These are phyloP conservation scores for Carapus acus DNA, from an alignment of 2,797 vertebrate genomes.

Conservation along the genomic window DNA sequence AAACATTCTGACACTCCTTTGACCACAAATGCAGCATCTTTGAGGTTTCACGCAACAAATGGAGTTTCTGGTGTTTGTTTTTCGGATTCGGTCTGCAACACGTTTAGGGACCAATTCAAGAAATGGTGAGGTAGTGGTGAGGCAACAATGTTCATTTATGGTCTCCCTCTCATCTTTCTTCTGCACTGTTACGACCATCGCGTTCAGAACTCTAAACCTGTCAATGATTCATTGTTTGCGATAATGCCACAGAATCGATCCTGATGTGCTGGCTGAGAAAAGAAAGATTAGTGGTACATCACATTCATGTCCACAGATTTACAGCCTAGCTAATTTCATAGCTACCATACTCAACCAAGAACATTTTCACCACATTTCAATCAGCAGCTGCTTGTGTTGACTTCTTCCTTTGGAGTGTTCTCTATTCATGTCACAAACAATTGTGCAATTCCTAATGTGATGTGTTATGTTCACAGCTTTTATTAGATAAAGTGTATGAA, in stretches of 20 bases:
- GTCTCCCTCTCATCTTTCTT: not conserved
- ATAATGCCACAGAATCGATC: not conserved
- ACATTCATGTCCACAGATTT: no score
- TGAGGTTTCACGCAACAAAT: not conserved
- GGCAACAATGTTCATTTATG: not conserved
- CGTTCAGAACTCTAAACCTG: not conserved
- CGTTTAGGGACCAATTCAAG: not conserved
- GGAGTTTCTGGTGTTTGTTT: not conserved
- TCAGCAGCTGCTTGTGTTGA: no score
- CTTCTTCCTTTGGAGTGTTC: no score
- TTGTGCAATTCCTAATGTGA: not conserved
- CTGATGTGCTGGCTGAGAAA: not conserved
- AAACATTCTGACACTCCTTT: slow-evolving; percentile 1
- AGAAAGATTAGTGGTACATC: not conserved
- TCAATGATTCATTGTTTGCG: not conserved
- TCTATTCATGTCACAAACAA: no score
- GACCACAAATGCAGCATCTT: slow-evolving; percentile 9
- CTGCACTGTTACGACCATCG: not conserved
- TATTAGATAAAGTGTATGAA: not conserved
- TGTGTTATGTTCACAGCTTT: not conserved
- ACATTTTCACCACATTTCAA: no score
- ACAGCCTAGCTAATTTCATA: no score
- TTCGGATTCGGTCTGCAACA: not conserved
- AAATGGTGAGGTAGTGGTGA: not conserved
- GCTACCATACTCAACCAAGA: no score